Evolutionary conservation across 2,888 invertebrate species (phyloP), one percentile per base, ranked within the genome.

Genomic region (Biston stratarius): DNA sequence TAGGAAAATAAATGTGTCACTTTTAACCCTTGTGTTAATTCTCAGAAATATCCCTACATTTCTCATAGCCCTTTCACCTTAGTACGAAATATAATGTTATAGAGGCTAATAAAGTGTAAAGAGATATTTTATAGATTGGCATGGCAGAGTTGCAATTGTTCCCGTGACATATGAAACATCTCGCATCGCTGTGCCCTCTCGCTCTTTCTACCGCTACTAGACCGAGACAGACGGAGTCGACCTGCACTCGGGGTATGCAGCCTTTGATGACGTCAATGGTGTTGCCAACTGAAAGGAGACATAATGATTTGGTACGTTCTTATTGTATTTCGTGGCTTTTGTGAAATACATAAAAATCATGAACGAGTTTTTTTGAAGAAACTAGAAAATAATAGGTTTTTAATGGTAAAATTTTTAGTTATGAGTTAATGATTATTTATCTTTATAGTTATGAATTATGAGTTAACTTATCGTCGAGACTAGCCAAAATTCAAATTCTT

Each of bases 141-240:
- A 75, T 61, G 9, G 86, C 83, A 5, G 85, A 76, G 72, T 94
- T 94, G 78, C 94, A 94, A 72, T 90, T 83, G 74, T 94, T 84
- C 45, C 90, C 83, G 42, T 83, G 78, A 79, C 94, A 94, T 52
- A 87, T 82, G 64, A 79, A 87, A 73, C 94, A 94, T n/a, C 89
- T 85, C 0, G 91, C 93, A 78, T 93, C 89, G 71, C 91, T 92
- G 77, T 94, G 94, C 0, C 92, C 90, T 61, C 94, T 83, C 9
- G 93, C 90, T 73, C 91, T 82, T 67, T 94, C 91, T 0, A 92
- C 86, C 0, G 92, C 90, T 0, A 83, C 83, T 5, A 94, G 79
- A 15, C 85, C 88, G 33, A 87, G 77, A 75, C 94, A 94, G 44
- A 93, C 90, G 0, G 90, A 89, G 74, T 94, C 94, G 7, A 91